A percentile compares a stretch with the other conserved stretches of the same genome.
These are phyloP conservation scores for Drosophila pallidifrons DNA, from an alignment of 1,140 invertebrate species.

Conservation along the genomic window DNA sequence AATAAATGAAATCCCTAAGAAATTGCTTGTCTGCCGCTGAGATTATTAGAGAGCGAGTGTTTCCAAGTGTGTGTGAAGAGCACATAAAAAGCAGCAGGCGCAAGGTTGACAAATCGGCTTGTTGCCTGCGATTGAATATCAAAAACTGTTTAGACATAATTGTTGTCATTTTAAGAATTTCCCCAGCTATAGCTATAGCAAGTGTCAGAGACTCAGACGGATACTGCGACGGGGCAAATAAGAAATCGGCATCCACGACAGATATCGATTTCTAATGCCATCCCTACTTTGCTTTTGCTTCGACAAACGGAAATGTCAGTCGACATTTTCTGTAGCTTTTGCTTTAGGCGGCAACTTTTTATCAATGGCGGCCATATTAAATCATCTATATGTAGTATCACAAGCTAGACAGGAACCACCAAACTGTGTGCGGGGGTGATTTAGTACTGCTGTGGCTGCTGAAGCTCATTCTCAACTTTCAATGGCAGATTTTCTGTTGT, in stretches of 20 bases:
- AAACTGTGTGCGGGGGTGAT: neutral
- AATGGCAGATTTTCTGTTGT: conserved; percentile 52
- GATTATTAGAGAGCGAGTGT: conserved; percentile 16
- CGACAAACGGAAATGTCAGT: conserved; percentile 52
- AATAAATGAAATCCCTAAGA: conserved; percentile 81
- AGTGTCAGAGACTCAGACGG: neutral
- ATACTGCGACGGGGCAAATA: conserved; percentile 10
- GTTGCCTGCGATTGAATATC: conserved; percentile 70
- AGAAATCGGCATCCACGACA: conserved; percentile 33
- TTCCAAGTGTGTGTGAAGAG: conserved; percentile 40
- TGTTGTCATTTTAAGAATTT: conserved; percentile 70
- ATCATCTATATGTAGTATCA: conserved; percentile 48
- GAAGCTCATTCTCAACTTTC: conserved; percentile 67
- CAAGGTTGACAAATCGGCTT: conserved; percentile 46
- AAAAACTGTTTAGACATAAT: conserved; percentile 77
- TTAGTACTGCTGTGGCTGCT: conserved; percentile 11
- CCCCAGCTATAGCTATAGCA: conserved; percentile 8
- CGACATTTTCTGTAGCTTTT: conserved; percentile 4
- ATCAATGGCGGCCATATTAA: conserved; percentile 61
- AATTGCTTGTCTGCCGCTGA: conserved; percentile 69
- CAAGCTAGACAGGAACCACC: neutral
- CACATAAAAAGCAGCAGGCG: conserved; percentile 47
- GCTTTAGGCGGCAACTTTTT: conserved; percentile 33
- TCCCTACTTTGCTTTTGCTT: neutral
- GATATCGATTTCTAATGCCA: conserved; percentile 65